A percentile compares a stretch with the other conserved stretches of the same genome.
Evolutionary conservation across 2,113 vertebrate genomes (phyloP).

Genomic region (Anoplopoma fimbria): DNA sequence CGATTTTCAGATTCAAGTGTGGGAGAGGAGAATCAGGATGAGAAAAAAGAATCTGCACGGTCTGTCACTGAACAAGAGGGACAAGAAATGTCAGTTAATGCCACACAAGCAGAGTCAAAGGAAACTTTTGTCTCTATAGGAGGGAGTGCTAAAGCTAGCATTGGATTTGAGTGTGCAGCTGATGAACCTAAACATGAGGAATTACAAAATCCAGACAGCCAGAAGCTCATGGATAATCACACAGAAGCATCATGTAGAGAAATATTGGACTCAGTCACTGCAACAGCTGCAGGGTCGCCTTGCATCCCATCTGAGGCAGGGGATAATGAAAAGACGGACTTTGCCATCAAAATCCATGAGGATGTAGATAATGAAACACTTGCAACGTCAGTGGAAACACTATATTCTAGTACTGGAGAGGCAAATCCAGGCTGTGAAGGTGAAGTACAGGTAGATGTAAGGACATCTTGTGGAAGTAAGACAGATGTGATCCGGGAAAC

Average conservation of each 20-base stretch:
- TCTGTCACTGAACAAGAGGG: slow-evolving; percentile 29
- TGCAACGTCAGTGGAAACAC: slow-evolving; percentile 17
- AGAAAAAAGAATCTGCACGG: slow-evolving; percentile 11
- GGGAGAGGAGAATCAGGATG: slow-evolving; percentile 23
- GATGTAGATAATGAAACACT: slow-evolving; percentile 24
- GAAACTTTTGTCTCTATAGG: slow-evolving; percentile 16
- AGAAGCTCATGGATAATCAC: slow-evolving; percentile 25
- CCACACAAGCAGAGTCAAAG: slow-evolving; percentile 20
- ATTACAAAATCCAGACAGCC: slow-evolving; percentile 26
- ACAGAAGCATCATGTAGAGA: slow-evolving; percentile 22
- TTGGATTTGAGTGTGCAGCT: slow-evolving; percentile 9
- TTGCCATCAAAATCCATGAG: slow-evolving; percentile 14
- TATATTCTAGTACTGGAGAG: slow-evolving; percentile 8
- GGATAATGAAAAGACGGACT: slow-evolving; percentile 2
- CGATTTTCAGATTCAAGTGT: slow-evolving; percentile 57
- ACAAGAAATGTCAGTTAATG: slow-evolving; percentile 19
- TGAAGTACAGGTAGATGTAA: slow-evolving; percentile 27
- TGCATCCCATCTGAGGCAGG: slow-evolving; percentile 1
- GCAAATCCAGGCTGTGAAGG: slow-evolving; percentile 19
- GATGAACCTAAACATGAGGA: slow-evolving; percentile 43
- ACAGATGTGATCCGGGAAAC: slow-evolving; percentile 19
- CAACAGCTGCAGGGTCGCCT: neutral
- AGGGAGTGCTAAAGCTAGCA: neutral
- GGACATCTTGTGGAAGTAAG: neutral
- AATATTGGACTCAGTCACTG: slow-evolving; percentile 10